Conservation (phyloP, 37 sponge, comb jelly and placozoan species). For the Beroe forskalii region DNA sequence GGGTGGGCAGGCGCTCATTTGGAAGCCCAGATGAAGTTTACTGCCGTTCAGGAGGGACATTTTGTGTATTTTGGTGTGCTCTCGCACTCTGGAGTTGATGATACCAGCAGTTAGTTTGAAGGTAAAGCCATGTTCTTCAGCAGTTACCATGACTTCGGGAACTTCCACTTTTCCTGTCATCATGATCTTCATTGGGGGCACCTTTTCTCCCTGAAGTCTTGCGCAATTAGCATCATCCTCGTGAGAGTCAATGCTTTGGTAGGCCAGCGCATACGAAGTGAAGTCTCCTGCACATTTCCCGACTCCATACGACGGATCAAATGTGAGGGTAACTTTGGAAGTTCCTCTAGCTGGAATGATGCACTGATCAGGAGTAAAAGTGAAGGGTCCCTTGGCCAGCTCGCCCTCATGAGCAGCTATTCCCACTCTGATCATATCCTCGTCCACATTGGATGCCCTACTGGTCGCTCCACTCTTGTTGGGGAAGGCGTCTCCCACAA, state of each 20-base stretch:
- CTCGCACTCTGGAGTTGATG: neutral
- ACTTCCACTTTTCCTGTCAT: slow-evolving; percentile 66
- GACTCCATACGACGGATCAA: neutral
- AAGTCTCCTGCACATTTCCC: slow-evolving; percentile 25
- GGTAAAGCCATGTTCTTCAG: slow-evolving; percentile 59
- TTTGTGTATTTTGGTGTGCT: slow-evolving; percentile 61
- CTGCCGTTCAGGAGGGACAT: slow-evolving; percentile 50
- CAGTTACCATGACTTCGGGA: slow-evolving; percentile 49
- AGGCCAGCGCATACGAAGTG: slow-evolving; percentile 2
- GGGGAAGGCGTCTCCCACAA: slow-evolving; percentile 41
- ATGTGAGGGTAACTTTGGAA: slow-evolving; percentile 38
- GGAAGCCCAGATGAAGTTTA: slow-evolving; percentile 10
- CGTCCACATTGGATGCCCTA: neutral
- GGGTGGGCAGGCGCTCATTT: slow-evolving; percentile 8
- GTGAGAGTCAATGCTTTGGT: slow-evolving; percentile 29
- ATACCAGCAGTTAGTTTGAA: slow-evolving; percentile 52
- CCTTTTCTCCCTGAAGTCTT: slow-evolving; percentile 35
- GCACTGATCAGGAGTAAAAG: slow-evolving; percentile 30
- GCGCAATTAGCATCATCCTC: neutral
- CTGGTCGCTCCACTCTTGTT: neutral
- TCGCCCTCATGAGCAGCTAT: slow-evolving; percentile 15
- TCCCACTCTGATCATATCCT: slow-evolving; percentile 7
- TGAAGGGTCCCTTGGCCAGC: neutral
- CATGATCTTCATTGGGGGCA: slow-evolving; percentile 39
- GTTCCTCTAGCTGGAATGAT: slow-evolving; percentile 43